phyloP scores from a whole-genome alignment of 2,888 invertebrate genomes.

The Cephus nigrinus region DNA sequence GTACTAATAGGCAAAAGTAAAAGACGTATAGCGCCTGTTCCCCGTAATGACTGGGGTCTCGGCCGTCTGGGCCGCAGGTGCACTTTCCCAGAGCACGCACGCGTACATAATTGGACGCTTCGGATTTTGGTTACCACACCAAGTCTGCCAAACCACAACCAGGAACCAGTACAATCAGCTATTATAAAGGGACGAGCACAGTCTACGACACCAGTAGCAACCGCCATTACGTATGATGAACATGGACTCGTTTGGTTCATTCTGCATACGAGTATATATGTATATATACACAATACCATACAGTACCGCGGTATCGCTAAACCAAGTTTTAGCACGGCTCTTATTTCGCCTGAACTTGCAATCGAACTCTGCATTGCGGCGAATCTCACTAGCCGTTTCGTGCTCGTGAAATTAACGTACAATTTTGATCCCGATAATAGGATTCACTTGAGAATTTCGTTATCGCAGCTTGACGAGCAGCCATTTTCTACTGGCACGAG shows the following conservation, averaged over 20 bases:
- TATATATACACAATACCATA: neutral
- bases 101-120: constrained; percentile 29
- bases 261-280: constrained; percentile 1
- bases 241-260: constrained; percentile 16
- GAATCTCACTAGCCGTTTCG: constrained; percentile 24
- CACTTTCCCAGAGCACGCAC: constrained; percentile 26
- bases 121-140: constrained; percentile 7
- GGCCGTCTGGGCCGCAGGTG: constrained; percentile 29
- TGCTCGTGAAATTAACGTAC: neutral
- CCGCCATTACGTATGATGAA: constrained; percentile 2
- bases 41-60: constrained; percentile 13
- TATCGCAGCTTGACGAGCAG: neutral
- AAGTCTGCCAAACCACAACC: neutral
- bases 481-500: neutral
- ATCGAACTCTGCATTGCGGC: constrained; percentile 43
- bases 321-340: constrained; percentile 25
- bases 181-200: neutral
- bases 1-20: neutral
- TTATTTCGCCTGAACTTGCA: constrained; percentile 31
- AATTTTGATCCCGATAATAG: neutral
- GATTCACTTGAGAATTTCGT: neutral
- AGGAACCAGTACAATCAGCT: neutral
- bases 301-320: neutral
- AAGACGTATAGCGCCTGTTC: neutral
- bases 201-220: constrained; percentile 15